phyloP scores from a whole-genome alignment of 1,140 invertebrate genomes.

The Drosophila trapezifrons region DNA sequence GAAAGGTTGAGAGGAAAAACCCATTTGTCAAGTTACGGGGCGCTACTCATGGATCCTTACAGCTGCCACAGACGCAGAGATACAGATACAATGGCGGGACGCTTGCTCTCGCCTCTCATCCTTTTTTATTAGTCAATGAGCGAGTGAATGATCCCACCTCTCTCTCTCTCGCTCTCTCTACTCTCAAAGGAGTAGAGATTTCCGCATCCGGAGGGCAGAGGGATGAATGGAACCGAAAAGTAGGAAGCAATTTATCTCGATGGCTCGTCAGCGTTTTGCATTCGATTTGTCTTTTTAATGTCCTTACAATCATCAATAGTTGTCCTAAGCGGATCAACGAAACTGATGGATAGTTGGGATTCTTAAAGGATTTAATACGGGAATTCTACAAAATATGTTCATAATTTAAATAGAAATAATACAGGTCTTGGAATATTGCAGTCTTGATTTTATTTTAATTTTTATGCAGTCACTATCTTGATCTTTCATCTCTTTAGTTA shows the following conservation, averaged over 20 bases:
- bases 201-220: not conserved
- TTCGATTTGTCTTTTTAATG: slow-evolving; percentile 8
- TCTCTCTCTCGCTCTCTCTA: slow-evolving; percentile 10
- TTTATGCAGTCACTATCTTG: too few relatives aligned
- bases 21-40: slow-evolving; percentile 74
- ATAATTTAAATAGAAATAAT: not conserved
- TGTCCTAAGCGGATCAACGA: slow-evolving; percentile 28
- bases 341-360: not conserved
- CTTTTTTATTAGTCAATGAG: slow-evolving; percentile 70
- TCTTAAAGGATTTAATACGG: not conserved
- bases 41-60: slow-evolving; percentile 54
- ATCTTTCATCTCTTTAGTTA: too few relatives aligned
- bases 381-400: not conserved
- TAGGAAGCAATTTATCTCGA: slow-evolving; percentile 64
- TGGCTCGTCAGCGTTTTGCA: slow-evolving; percentile 58
- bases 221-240: slow-evolving; percentile 32
- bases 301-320: not conserved
- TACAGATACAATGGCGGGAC: slow-evolving; percentile 19
- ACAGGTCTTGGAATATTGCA: too few relatives aligned
- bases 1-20: slow-evolving; percentile 43
- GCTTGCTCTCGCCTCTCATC: slow-evolving; percentile 21
- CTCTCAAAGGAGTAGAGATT: not conserved
- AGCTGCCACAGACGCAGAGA: slow-evolving; percentile 32
- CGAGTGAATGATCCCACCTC: slow-evolving; percentile 64
- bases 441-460: too few relatives aligned